Evolutionary conservation across 2,888 invertebrate genomes (phyloP).

Genomic region (Lasioglossum morio): DNA sequence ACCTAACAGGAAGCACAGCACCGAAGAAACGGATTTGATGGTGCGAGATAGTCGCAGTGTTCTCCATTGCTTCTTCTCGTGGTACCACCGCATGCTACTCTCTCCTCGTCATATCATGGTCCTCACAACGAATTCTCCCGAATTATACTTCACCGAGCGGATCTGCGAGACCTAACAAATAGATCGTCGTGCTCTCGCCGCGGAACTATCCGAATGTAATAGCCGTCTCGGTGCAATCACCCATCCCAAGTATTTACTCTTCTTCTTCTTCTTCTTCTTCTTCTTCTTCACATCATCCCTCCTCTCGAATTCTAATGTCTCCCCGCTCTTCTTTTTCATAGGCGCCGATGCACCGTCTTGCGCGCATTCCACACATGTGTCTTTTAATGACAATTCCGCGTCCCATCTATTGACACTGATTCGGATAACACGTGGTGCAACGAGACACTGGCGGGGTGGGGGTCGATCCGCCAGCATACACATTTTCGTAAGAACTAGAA

Average conservation of each 20-base stretch:
- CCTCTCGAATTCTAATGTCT: slow-evolving; percentile 28
- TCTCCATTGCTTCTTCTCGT: slow-evolving; percentile 72
- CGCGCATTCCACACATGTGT: slow-evolving; percentile 70
- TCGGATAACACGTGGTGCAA: slow-evolving; percentile 71
- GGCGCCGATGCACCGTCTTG: slow-evolving; percentile 51
- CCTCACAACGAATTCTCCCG: slow-evolving; percentile 29
- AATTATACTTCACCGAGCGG: slow-evolving; percentile 17
- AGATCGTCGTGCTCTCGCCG: slow-evolving; percentile 3
- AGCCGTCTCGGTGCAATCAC: slow-evolving; percentile 33
- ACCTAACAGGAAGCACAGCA: slow-evolving; percentile 41
- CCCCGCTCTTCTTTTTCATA: slow-evolving; percentile 37
- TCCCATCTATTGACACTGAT: slow-evolving; percentile 75
- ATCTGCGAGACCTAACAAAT: background rate
- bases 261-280: slow-evolving; percentile 46
- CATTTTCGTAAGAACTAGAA: background rate
- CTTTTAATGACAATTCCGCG: slow-evolving; percentile 76
- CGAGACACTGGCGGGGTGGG: slow-evolving; percentile 7
- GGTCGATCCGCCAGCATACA: slow-evolving; percentile 12
- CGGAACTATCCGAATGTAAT: slow-evolving; percentile 44
- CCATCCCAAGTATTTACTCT: slow-evolving; percentile 53
- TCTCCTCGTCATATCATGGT: slow-evolving; percentile 74
- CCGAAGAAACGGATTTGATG: slow-evolving; percentile 45
- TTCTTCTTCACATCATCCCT: slow-evolving; percentile 48
- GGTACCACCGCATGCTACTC: slow-evolving; percentile 72
- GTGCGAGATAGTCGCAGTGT: slow-evolving; percentile 65